A percentile compares a stretch with the other conserved stretches of the same genome.
phyloP scores from a whole-genome alignment of 2,888 invertebrate genomes.

The Macrosoma leucophasiata region DNA sequence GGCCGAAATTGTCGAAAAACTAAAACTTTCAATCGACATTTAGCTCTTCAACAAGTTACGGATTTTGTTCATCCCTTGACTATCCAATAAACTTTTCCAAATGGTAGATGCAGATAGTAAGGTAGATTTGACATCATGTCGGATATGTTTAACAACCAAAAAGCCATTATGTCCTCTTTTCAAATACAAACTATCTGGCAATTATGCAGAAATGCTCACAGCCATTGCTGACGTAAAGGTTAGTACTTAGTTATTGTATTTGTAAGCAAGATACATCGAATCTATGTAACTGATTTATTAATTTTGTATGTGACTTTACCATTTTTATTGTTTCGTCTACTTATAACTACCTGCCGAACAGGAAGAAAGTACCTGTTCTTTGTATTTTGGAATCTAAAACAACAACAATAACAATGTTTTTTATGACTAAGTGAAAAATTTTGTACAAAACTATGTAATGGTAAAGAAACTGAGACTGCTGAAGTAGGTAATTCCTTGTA shows the following conservation, averaged over 20 bases:
- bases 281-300: not conserved
- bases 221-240: slow-evolving; percentile 70
- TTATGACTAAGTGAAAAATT: not conserved
- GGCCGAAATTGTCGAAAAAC: too few relatives aligned
- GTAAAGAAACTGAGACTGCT: too few relatives aligned
- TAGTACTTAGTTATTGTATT: too few relatives aligned
- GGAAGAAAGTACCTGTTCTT: too few relatives aligned
- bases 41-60: too few relatives aligned
- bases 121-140: slow-evolving; percentile 57
- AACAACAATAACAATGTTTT: not conserved
- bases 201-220: slow-evolving; percentile 72
- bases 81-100: slow-evolving; percentile 29
- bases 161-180: slow-evolving; percentile 63
- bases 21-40: too few relatives aligned
- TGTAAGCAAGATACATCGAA: too few relatives aligned
- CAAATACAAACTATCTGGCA: slow-evolving; percentile 65
- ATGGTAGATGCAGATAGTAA: slow-evolving; percentile 41
- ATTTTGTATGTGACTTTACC: not conserved
- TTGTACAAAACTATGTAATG: not conserved
- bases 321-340: not conserved
- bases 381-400: not conserved
- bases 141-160: slow-evolving; percentile 61
- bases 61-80: slow-evolving; percentile 39
- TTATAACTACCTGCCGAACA: too few relatives aligned
- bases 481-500: too few relatives aligned